phyloP scores from a whole-genome alignment of 92 coral and sea anemone species.

The Zoanthus solanderi region DNA sequence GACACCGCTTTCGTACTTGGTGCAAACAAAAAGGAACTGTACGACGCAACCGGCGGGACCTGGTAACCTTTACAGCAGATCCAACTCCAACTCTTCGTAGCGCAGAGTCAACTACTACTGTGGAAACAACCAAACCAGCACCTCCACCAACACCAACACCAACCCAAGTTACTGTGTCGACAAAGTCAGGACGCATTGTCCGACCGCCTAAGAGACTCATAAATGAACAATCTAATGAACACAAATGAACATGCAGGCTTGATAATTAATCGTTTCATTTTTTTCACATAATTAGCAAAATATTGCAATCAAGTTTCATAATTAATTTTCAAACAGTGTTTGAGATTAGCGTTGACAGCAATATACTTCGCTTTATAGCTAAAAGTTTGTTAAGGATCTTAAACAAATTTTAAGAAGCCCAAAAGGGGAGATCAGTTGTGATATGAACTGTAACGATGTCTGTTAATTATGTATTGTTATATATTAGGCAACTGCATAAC shows the following conservation, averaged over 20 bases:
- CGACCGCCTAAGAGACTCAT: conserved; percentile 36
- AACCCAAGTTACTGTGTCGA: conserved; percentile 8
- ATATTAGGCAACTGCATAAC: neutral
- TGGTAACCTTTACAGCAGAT: conserved; percentile 3
- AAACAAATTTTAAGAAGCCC: too few species aligned
- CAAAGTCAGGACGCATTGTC: conserved; percentile 40
- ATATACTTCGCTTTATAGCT: neutral
- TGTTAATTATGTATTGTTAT: neutral
- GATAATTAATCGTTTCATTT: neutral
- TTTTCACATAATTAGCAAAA: neutral
- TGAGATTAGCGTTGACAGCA: neutral
- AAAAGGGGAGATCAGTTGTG: neutral
- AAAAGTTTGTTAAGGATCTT: neutral
- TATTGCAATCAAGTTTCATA: neutral
- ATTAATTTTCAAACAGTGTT: neutral
- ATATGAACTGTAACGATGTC: neutral
- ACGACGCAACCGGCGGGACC: conserved; percentile 43
- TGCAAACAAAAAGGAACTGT: conserved; percentile 48
- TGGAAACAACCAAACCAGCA: neutral
- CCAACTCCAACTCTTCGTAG: neutral
- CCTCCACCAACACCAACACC: conserved; percentile 21
- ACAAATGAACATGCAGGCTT: neutral
- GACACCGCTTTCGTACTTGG: conserved; percentile 61
- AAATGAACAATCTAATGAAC: conserved; percentile 10
- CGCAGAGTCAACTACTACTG: neutral